A percentile compares a stretch with the other conserved stretches of the same genome.
Conservation (phyloP, 2,113 vertebrate species). For the Illadopsis cleaveri region DNA sequence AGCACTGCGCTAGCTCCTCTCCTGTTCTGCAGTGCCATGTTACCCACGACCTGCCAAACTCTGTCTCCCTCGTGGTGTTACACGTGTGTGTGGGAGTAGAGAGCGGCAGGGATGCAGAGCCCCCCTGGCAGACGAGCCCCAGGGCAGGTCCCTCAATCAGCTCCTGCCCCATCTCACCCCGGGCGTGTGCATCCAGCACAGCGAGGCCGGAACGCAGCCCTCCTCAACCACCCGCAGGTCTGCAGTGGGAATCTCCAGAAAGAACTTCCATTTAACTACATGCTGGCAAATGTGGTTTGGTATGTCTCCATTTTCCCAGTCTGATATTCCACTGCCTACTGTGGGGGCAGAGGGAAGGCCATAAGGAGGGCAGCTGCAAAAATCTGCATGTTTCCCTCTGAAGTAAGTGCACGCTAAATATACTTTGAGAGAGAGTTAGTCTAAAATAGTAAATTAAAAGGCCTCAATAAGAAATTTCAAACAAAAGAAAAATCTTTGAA, state of each 20-base stretch:
- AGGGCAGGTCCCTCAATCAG: background rate
- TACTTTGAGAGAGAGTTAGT: constrained; percentile 28
- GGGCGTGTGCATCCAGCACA: accelerated
- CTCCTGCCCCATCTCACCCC: background rate
- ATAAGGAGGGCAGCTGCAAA: constrained; percentile 62
- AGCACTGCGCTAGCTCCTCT: background rate
- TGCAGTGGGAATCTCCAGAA: background rate
- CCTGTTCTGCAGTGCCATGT: constrained; percentile 19
- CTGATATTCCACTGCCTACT: constrained; percentile 50
- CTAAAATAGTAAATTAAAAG: constrained; percentile 45
- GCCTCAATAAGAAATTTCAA: constrained; percentile 30
- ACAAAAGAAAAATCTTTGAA: constrained; percentile 42
- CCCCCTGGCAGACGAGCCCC: background rate
- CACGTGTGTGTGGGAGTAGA: constrained; percentile 21
- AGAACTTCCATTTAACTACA: background rate
- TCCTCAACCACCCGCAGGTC: background rate
- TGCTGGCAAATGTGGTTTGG: background rate
- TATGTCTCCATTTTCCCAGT: constrained; percentile 30
- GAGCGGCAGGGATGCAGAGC: background rate
- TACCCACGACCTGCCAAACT: constrained; percentile 51
- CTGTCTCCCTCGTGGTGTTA: constrained; percentile 3
- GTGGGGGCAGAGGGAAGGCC: constrained; percentile 65
- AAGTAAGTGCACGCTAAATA: constrained; percentile 52
- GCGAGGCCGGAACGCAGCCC: background rate
- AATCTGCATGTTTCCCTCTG: constrained; percentile 60